Evolutionary conservation across 2,888 invertebrate genomes (phyloP), one percentile per base, ranked within the genome.

Genomic region (Homarus gammarus): DNA sequence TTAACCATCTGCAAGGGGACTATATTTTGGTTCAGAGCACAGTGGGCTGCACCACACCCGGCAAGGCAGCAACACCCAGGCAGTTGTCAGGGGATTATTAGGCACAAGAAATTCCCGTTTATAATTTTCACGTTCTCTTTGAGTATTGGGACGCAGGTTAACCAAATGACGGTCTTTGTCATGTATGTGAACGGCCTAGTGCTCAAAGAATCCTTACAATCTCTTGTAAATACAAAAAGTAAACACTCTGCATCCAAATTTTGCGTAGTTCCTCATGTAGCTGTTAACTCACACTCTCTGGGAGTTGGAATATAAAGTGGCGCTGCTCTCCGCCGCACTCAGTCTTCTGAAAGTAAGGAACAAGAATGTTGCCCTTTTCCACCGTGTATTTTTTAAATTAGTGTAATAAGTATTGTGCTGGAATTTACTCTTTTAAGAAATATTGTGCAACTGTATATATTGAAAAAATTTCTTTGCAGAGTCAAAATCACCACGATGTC

Each of bases 231-330:
- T 12, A 8, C 64, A 64, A n/a, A 15, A 0, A 27, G 2, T 5
- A n/a, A n/a, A 27, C 64, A 5, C 64, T 27, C 1, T 31, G 8
- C 31, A 3, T 64, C 27, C 12, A 5, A 8, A 8, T 27, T 64
- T 64, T n/a, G 27, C 22, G 6, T 3, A 64, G 64, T 5, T 8
- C 22, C 64, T 64, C 3, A 64, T 27, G 27, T 27, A 64, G 12
- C 31, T 64, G 64, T 64, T 27, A 64, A 64, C 64, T 64, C 64
- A 27, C 27, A 27, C 64, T 5, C 64, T 64, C 18, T 27, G 64
- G 64, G 8, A 64, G 27, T 27, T 64, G 64, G 64, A 64, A 64
- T 64, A 64, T 64, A 64, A 64, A 27, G 64, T 27, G 27, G 64
- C 3, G 64, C 27, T 64, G 27, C 27, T 64, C 27, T 64, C 5